A percentile compares a stretch with the other conserved stretches of the same genome.
These are phyloP conservation scores for Chondrosia reniformis DNA, from an alignment of 37 sponge, comb jelly and placozoan species.

Conservation along the genomic window DNA sequence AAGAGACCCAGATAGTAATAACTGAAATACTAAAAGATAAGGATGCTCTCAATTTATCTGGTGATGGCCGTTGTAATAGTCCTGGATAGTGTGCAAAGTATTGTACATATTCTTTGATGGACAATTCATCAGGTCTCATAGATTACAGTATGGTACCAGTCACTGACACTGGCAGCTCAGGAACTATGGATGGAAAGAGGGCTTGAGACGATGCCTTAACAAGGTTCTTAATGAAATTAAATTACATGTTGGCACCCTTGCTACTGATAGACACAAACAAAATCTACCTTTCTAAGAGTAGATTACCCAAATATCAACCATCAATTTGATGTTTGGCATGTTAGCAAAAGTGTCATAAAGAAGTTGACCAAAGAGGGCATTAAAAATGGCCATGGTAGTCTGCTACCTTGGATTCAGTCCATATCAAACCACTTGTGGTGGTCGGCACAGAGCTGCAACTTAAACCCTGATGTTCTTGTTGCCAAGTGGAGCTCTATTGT, in stretches of 20 bases:
- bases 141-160: constrained; percentile 37
- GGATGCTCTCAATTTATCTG: neutral
- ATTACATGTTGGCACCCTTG: neutral
- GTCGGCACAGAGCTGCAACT: constrained; percentile 4
- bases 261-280: constrained; percentile 14
- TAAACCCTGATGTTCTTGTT: constrained; percentile 17
- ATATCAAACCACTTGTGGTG: constrained; percentile 26
- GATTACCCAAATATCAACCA: constrained; percentile 34
- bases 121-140: constrained; percentile 10
- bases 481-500: constrained; percentile 28
- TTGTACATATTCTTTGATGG: constrained; percentile 36
- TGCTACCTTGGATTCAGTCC: constrained; percentile 6
- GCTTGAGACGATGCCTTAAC: constrained; percentile 12
- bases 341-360: constrained; percentile 20
- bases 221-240: constrained; percentile 11
- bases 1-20: neutral
- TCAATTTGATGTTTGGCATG: constrained; percentile 51
- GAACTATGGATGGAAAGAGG: constrained; percentile 37
- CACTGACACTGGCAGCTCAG: constrained; percentile 26
- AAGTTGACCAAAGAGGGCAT: neutral
- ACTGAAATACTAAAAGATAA: neutral
- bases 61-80: constrained; percentile 48
- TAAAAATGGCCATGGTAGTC: neutral
- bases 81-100: constrained; percentile 27
- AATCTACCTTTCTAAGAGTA: neutral